Evolutionary conservation across 2,888 invertebrate species (phyloP).

Genomic region (Ectemnius continuus): DNA sequence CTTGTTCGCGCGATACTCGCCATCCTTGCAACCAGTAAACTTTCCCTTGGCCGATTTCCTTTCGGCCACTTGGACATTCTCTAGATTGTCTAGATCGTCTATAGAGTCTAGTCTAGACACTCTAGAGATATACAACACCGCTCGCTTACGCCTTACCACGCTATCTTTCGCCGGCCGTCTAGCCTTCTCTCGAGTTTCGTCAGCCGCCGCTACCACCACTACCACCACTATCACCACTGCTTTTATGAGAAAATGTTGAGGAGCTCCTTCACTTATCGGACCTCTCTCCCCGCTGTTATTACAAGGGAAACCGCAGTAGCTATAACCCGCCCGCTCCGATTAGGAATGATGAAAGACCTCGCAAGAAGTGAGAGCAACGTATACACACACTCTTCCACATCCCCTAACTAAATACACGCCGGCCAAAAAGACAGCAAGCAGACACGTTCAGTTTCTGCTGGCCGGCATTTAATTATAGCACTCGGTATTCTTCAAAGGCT

Average conservation of each 20-base stretch:
- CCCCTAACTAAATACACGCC: no score
- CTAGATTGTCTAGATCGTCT: no score
- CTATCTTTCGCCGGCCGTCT: slow-evolving; percentile 24
- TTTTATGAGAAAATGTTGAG: slow-evolving; percentile 68
- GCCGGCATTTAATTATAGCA: no score
- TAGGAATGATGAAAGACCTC: slow-evolving; percentile 52
- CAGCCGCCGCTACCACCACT: slow-evolving; percentile 28
- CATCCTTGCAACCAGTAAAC: no score
- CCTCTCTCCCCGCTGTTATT: slow-evolving; percentile 68
- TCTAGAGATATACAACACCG: neutral
- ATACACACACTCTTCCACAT: slow-evolving; percentile 49
- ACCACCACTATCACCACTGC: slow-evolving; percentile 58
- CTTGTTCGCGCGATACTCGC: no score
- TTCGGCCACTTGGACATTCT: no score
- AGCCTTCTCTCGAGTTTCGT: slow-evolving; percentile 18
- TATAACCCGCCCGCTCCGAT: slow-evolving; percentile 48
- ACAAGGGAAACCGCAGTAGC: slow-evolving; percentile 62
- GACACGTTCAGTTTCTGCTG: no score
- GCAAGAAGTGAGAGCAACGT: slow-evolving; percentile 62
- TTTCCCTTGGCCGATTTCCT: no score
- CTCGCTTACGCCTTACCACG: slow-evolving; percentile 17
- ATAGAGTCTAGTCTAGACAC: no score
- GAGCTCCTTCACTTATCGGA: slow-evolving; percentile 63
- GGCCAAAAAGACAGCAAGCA: no score
- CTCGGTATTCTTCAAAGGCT: no score